phyloP scores from a whole-genome alignment of 2,888 invertebrate genomes.

The Mesodorylaimus sp. region DNA sequence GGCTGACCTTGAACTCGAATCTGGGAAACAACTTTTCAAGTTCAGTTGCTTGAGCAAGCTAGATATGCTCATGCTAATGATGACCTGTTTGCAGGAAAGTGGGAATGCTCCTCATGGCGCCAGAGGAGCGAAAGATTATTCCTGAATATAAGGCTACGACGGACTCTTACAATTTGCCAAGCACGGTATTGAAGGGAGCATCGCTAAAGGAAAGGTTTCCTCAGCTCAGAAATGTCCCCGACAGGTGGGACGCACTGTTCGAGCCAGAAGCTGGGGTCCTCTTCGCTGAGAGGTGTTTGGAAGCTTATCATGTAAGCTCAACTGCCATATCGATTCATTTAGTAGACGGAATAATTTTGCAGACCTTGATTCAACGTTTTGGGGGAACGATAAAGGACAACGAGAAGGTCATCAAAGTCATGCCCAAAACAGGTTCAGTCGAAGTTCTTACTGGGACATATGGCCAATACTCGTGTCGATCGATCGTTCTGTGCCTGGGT shows the following conservation, averaged over 20 bases:
- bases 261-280: conserved; percentile 13
- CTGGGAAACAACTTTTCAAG: conserved; percentile 22
- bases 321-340: neutral
- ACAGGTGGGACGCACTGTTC: neutral
- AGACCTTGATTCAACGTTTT: conserved; percentile 19
- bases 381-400: conserved; percentile 23
- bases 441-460: neutral
- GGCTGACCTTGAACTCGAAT: conserved; percentile 27
- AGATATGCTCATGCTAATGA: neutral
- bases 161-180: neutral
- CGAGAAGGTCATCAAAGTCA: conserved; percentile 18
- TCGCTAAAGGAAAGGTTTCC: neutral
- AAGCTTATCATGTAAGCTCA: conserved; percentile 24
- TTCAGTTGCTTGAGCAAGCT: neutral
- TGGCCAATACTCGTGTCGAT: conserved; percentile 17
- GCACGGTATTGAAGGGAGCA: neutral
- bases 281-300: conserved; percentile 12
- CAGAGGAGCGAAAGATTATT: neutral
- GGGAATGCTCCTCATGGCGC: neutral
- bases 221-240: neutral
- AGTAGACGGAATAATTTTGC: conserved; percentile 6
- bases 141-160: neutral
- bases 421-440: conserved; percentile 13
- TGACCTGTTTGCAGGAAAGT: conserved; percentile 11
- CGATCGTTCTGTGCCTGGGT: conserved; percentile 26